A percentile compares a stretch with the other conserved stretches of the same genome.
These are phyloP conservation scores for Morelia viridis DNA, from an alignment of 2,797 vertebrate species.

Conservation along the genomic window DNA sequence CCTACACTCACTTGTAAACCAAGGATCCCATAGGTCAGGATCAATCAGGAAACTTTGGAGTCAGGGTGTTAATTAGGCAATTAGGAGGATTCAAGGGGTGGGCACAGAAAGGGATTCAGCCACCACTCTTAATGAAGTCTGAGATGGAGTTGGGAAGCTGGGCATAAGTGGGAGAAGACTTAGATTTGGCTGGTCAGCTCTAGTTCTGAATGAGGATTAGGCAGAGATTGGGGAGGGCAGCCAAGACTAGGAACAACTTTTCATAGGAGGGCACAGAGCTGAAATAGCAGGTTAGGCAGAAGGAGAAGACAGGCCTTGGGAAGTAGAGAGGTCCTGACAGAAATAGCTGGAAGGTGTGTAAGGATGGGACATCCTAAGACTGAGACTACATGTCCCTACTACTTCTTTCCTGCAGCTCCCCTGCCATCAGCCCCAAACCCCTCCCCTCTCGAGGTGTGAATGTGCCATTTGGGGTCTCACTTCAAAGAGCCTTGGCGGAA, in stretches of 20 bases:
- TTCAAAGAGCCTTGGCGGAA: conserved; percentile 27
- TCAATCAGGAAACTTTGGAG: conserved; percentile 49
- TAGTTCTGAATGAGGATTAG: not conserved
- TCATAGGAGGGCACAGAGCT: not conserved
- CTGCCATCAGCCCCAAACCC: conserved; percentile 30
- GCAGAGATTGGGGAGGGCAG: too few species aligned
- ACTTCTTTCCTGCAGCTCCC: not conserved
- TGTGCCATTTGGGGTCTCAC: conserved; percentile 43
- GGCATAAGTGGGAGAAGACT: not conserved
- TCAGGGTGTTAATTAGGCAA: conserved; percentile 43
- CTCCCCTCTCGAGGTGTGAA: conserved; percentile 21
- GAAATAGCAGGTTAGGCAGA: not conserved
- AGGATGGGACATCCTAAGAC: conserved; percentile 18
- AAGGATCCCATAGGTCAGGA: conserved; percentile 40
- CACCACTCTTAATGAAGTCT: conserved; percentile 35
- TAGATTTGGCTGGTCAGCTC: not conserved
- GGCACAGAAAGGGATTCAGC: conserved; percentile 21
- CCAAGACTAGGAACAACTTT: not conserved
- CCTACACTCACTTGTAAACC: conserved; percentile 38
- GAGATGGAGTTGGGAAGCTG: conserved; percentile 6
- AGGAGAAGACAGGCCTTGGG: not conserved
- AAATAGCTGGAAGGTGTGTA: conserved; percentile 34
- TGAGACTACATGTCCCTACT: not conserved
- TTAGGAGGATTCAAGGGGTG: conserved; percentile 39
- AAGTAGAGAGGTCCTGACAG: conserved; percentile 29